These are phyloP conservation scores for Cotesia congregata DNA, from an alignment of 2,888 invertebrate genomes.

Conservation along the genomic window DNA sequence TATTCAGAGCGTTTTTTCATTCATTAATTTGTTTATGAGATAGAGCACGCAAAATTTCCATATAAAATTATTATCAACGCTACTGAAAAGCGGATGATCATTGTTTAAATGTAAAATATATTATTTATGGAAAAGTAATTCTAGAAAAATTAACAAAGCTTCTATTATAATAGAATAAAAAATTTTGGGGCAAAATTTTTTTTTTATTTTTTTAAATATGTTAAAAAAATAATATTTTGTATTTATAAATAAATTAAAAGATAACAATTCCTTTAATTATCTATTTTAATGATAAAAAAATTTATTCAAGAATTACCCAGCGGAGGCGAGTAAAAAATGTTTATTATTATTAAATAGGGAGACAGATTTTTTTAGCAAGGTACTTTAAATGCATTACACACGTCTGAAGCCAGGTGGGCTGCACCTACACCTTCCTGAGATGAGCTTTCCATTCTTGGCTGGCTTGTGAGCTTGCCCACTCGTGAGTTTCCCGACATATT, in stretches of 20 bases:
- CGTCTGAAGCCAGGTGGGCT: slow-evolving; percentile 34
- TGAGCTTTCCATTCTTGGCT: slow-evolving; percentile 46
- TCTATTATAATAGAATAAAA: too few species aligned
- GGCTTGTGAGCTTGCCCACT: slow-evolving; percentile 33
- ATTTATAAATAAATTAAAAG: neutral
- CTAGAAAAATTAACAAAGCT: too few species aligned
- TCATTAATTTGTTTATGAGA: too few species aligned
- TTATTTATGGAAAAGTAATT: too few species aligned
- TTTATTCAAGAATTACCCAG: slow-evolving; percentile 3
- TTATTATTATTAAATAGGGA: slow-evolving; percentile 36
- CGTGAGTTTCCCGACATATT: slow-evolving; percentile 54
- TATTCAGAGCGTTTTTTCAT: too few species aligned
- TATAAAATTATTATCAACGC: too few species aligned
- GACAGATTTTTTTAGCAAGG: slow-evolving; percentile 53
- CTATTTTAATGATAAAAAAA: neutral
- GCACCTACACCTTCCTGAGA: slow-evolving; percentile 14
- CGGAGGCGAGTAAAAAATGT: slow-evolving; percentile 6
- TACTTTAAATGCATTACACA: slow-evolving; percentile 64
- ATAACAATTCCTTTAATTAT: neutral
- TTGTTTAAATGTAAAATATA: too few species aligned
- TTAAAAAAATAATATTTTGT: too few species aligned
- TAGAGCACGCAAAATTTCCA: too few species aligned
- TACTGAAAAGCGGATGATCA: too few species aligned
- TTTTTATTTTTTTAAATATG: too few species aligned
- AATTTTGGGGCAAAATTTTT: too few species aligned